A percentile compares a stretch with the other conserved stretches of the same genome.
phyloP scores from a whole-genome alignment of 1,140 invertebrate genomes.

The Zophobas morio region DNA sequence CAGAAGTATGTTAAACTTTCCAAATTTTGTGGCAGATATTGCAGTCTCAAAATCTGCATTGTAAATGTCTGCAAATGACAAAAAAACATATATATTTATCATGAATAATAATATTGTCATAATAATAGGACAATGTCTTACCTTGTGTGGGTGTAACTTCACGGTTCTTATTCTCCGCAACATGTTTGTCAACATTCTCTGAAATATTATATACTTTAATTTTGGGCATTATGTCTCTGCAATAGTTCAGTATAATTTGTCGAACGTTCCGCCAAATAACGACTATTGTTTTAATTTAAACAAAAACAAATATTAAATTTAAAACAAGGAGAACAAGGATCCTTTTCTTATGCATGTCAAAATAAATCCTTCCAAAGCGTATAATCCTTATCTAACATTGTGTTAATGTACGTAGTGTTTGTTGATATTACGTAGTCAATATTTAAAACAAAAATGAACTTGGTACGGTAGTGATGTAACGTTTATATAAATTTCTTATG shows the following conservation, averaged over 20 bases:
- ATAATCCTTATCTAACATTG: conserved; percentile 22
- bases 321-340: conserved; percentile 5
- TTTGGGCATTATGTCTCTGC: background rate
- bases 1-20: conserved; percentile 78
- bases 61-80: background rate
- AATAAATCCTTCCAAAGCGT: conserved; percentile 14
- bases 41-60: conserved; percentile 68
- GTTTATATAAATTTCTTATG: too few relatives aligned
- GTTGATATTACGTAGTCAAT: background rate
- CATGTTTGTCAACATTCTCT: background rate
- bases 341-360: background rate
- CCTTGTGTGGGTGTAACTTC: background rate
- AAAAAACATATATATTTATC: background rate
- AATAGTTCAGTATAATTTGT: background rate
- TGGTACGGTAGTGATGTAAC: too few relatives aligned
- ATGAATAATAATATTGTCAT: too few relatives aligned
- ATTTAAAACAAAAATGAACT: too few relatives aligned
- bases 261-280: background rate
- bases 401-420: conserved; percentile 15
- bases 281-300: background rate
- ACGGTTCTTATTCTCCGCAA: background rate
- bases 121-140: background rate
- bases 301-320: conserved; percentile 8
- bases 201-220: conserved; percentile 7
- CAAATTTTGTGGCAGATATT: conserved; percentile 69